These are phyloP conservation scores for Altica lythri DNA, from an alignment of 2,888 invertebrate species.

Conservation along the genomic window DNA sequence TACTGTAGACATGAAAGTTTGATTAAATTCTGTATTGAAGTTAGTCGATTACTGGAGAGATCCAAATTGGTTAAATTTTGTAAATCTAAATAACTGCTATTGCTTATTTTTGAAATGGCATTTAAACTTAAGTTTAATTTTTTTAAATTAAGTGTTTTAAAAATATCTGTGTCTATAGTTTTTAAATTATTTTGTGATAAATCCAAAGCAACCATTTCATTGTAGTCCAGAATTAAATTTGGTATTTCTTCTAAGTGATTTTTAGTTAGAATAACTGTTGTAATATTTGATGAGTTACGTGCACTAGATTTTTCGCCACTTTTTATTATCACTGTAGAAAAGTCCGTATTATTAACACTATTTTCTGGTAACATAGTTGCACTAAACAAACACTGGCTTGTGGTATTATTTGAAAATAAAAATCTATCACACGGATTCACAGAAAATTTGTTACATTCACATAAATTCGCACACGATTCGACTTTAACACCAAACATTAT, in stretches of 20 bases:
- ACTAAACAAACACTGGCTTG: constrained; percentile 37
- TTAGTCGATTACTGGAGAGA: constrained; percentile 70
- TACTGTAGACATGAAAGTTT: constrained; percentile 67
- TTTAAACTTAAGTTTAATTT: constrained; percentile 74
- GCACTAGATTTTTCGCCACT: too few relatives aligned
- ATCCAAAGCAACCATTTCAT: constrained; percentile 64
- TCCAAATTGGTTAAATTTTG: constrained; percentile 69
- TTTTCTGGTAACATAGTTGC: too few relatives aligned
- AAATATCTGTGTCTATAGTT: constrained; percentile 60
- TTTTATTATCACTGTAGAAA: constrained; percentile 24
- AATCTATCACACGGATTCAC: background rate
- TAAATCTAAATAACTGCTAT: constrained; percentile 66
- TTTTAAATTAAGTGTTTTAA: constrained; percentile 63
- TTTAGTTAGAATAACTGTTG: constrained; percentile 36
- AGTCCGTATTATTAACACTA: constrained; percentile 1
- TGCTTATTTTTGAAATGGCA: constrained; percentile 62
- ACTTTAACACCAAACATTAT: constrained; percentile 47
- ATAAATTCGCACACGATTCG: constrained; percentile 49
- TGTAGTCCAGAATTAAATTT: constrained; percentile 34
- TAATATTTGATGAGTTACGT: too few relatives aligned
- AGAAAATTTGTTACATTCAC: constrained; percentile 44
- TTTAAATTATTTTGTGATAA: constrained; percentile 65
- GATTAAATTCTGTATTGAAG: constrained; percentile 61
- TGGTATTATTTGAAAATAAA: constrained; percentile 35
- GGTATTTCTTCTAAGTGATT: constrained; percentile 42